phyloP scores from a whole-genome alignment of 1,140 invertebrate genomes.

The Panulirus ornatus region DNA sequence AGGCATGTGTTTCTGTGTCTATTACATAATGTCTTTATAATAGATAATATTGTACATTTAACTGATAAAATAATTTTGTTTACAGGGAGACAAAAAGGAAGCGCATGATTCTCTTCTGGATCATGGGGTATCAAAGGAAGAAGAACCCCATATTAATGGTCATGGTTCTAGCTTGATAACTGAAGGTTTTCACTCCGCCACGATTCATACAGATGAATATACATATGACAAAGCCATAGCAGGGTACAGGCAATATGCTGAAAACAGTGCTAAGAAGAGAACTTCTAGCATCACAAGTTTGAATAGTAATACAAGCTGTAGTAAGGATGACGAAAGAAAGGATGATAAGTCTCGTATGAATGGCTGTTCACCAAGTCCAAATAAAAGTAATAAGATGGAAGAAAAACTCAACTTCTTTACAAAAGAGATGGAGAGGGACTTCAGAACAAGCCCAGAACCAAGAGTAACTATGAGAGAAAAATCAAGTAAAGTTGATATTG shows the following conservation, averaged over 20 bases:
- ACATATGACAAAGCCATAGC: constrained; percentile 92
- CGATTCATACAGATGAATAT: constrained; percentile 81
- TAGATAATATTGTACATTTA: background rate
- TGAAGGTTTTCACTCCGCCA: constrained; percentile 33
- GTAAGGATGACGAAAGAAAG: constrained; percentile 75
- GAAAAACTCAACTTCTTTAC: constrained; percentile 75
- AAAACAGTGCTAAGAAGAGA: constrained; percentile 78
- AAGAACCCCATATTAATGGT: constrained; percentile 61
- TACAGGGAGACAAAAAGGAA: constrained; percentile 75
- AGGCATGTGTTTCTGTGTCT: too few species aligned
- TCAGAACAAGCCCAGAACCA: constrained; percentile 61
- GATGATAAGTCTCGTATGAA: constrained; percentile 76
- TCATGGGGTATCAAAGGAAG: constrained; percentile 64
- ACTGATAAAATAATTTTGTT: background rate
- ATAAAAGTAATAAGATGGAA: constrained; percentile 51
- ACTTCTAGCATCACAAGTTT: constrained; percentile 74
- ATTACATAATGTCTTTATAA: background rate
- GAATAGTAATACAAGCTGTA: constrained; percentile 76
- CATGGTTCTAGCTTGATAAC: constrained; percentile 44
- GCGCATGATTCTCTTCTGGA: constrained; percentile 74
- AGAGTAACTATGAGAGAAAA: constrained; percentile 75
- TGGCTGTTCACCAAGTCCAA: constrained; percentile 68
- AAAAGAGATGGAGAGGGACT: constrained; percentile 70
- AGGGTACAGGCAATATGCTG: constrained; percentile 86
- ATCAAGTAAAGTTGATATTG: constrained; percentile 85